Evolutionary conservation across 2,888 invertebrate species (phyloP), one percentile per base, ranked within the genome.

Genomic region (Diadegma fenestrale): DNA sequence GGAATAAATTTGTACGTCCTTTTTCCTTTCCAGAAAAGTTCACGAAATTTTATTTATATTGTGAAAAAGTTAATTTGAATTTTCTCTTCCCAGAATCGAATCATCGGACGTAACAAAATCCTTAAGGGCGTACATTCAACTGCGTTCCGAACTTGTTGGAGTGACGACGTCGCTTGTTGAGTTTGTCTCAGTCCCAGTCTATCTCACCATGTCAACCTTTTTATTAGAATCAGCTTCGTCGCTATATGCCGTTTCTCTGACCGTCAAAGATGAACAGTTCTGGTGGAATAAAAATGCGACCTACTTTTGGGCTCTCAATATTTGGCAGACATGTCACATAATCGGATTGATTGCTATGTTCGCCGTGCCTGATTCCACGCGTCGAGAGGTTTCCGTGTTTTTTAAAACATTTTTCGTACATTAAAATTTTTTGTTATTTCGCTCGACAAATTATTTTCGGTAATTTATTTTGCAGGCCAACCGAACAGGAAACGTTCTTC

Each of bases 181-280:
- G 14, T 81, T 77, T n/a, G 73, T 66, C 30, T 84, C 84, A 1
- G n/a, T 68, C 8, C 30, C 77, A 37, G 77, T 84, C 2, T 84
- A 84, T 45, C 30, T 81, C 6, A 78, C 77, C n/a, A 81, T 81
- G 61, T 51, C 61, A 33, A 66, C 73, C 17, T 71, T 78, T 30
- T n/a, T 84, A 17, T 19, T 77, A 12, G 80, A 84, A 33, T 41
- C 81, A 5, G 61, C 78, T 2, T 76, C 81, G 51, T 61, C 48
- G 5, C 19, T 81, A 19, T 84, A 76, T 54, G 58, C 37, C 19
- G 12, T 48, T n/a, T 54, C 41, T 48, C 8, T 61, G 1, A 22
- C 14, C 26, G 14, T 58, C 2, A 58, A 58, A 26, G 1, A 58
- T 6, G 26, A 58, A 26, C 26, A 58, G 26, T 58, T 22, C 26